phyloP scores from a whole-genome alignment of 2,797 vertebrate species.

The Xiphorhynchus erythropygius region DNA sequence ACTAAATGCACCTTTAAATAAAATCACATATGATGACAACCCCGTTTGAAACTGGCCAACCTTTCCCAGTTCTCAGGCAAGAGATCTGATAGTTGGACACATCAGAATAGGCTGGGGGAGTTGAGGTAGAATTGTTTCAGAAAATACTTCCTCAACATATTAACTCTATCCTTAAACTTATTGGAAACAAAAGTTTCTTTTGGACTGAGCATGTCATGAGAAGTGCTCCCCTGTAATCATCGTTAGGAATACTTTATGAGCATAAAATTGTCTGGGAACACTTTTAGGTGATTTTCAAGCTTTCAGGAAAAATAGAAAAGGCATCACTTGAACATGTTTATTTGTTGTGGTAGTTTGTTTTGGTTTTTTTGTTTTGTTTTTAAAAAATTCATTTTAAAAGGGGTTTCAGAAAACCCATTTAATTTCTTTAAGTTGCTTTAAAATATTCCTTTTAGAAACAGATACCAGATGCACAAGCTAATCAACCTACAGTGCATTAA shows the following conservation, averaged over 20 bases:
- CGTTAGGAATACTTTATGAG: not conserved
- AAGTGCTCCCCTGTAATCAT: not conserved
- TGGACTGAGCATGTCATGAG: not conserved
- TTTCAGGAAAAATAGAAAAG: not conserved
- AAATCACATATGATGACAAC: not conserved
- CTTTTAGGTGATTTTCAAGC: not conserved
- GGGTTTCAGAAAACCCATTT: not conserved
- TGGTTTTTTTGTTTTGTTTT: not conserved
- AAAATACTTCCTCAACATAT: not conserved
- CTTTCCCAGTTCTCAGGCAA: slow-evolving; percentile 9
- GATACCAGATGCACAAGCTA: slow-evolving; percentile 70
- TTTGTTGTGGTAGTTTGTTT: not conserved
- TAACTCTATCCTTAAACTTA: not conserved
- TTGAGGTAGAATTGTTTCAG: not conserved
- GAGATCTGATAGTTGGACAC: not conserved
- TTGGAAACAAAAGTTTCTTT: not conserved
- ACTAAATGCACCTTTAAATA: slow-evolving; percentile 30
- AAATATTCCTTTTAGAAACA: slow-evolving; percentile 38
- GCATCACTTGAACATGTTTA: not conserved
- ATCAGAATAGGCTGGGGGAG: not conserved
- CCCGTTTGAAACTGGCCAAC: not conserved
- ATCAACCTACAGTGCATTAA: slow-evolving; percentile 73
- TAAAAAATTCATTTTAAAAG: not conserved
- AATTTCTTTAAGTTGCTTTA: slow-evolving; percentile 31
- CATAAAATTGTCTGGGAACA: not conserved